Evolutionary conservation across 2,888 invertebrate species (phyloP).

Genomic region (Eupithecia vulgata): DNA sequence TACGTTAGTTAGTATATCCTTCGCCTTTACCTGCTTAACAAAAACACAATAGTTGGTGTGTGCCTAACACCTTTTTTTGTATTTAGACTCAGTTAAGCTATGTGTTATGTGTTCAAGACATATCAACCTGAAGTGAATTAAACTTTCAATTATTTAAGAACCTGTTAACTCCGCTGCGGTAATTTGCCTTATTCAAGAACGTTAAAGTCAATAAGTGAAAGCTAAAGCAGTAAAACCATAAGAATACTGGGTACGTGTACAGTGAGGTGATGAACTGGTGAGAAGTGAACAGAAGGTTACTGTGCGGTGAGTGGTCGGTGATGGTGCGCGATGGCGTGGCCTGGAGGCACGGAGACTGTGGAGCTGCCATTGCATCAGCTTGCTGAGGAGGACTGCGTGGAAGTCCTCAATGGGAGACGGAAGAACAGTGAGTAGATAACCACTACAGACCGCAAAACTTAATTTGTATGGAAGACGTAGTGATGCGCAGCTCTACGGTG

Average conservation of each 20-base stretch:
- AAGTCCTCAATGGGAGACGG: constrained; percentile 54
- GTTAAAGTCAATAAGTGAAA: not conserved
- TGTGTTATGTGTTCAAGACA: not conserved
- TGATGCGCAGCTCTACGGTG: not conserved
- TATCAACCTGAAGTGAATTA: not conserved
- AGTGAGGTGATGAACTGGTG: not conserved
- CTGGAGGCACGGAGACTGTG: constrained; percentile 71
- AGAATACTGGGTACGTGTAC: not conserved
- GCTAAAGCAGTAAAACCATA: not conserved
- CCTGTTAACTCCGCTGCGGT: not conserved
- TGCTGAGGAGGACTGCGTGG: constrained; percentile 50
- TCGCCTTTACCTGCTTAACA: not conserved
- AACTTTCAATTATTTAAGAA: not conserved
- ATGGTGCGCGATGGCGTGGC: constrained; percentile 71
- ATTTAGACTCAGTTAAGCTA: not conserved
- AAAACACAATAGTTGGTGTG: not conserved
- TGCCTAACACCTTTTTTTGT: not conserved
- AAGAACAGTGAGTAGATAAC: constrained; percentile 55
- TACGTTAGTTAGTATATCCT: not conserved
- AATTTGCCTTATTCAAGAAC: not conserved
- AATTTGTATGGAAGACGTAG: not conserved
- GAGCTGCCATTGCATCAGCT: constrained; percentile 66
- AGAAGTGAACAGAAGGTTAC: constrained; percentile 19
- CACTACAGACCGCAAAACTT: too few relatives aligned
- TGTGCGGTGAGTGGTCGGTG: constrained; percentile 17